Evolutionary conservation across 1,140 invertebrate genomes (phyloP).

Genomic region (Ceratosolen fusciceps): DNA sequence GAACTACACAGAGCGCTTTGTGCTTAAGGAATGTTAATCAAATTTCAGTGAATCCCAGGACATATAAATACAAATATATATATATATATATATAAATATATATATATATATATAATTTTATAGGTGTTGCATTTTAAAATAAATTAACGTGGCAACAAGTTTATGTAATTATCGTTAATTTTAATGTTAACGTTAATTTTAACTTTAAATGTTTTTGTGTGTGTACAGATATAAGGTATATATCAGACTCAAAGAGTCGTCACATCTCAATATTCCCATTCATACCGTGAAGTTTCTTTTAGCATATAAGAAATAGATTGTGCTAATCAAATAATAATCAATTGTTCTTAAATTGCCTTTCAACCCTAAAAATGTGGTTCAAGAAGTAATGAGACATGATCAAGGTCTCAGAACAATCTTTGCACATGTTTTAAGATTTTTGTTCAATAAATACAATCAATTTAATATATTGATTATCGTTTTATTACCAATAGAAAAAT

Average conservation of each 20-base stretch:
- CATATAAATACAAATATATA: background rate
- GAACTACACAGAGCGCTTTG: background rate
- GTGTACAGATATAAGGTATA: too few species aligned
- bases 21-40: background rate
- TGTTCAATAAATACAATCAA: background rate
- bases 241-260: background rate
- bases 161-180: too few species aligned
- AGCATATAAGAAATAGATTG: background rate
- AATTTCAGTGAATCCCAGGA: background rate
- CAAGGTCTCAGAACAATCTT: constrained; percentile 61
- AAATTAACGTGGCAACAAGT: background rate
- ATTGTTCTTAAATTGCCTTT: constrained; percentile 2
- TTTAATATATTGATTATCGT: background rate
- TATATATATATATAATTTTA: background rate
- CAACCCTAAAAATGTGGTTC: constrained; percentile 40
- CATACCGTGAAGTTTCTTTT: background rate
- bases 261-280: background rate
- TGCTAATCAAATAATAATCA: background rate
- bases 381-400: constrained; percentile 64
- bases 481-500: background rate
- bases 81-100: too few species aligned
- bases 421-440: constrained; percentile 17
- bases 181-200: too few species aligned
- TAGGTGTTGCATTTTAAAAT: background rate
- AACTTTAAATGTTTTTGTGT: too few species aligned